A percentile compares a stretch with the other conserved stretches of the same genome.
phyloP scores from a whole-genome alignment of 2,888 invertebrate species.

The Phanerotoma sp. region DNA sequence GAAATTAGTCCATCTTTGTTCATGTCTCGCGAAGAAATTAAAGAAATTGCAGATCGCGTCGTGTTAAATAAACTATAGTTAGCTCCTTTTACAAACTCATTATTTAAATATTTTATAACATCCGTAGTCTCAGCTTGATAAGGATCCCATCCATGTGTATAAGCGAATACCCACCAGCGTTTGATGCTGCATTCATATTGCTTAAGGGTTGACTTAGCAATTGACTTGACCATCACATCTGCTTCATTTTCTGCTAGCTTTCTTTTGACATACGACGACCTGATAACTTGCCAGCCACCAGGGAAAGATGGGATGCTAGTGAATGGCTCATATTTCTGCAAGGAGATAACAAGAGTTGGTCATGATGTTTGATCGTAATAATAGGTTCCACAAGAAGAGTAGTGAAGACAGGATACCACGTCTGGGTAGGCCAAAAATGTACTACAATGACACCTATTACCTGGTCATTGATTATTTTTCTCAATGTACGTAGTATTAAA shows the following conservation, averaged over 20 bases:
- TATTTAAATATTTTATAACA: conserved; percentile 25
- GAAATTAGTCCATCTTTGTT: conserved; percentile 1
- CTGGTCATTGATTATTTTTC: conserved; percentile 14
- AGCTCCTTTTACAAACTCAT: conserved; percentile 18
- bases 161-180: conserved; percentile 30
- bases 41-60: conserved; percentile 23
- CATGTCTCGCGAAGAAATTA: conserved; percentile 18
- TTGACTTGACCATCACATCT: conserved; percentile 29
- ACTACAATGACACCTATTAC: conserved; percentile 22
- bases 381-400: background rate
- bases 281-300: conserved; percentile 21
- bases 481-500: conserved; percentile 18
- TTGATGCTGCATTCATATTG: conserved; percentile 33
- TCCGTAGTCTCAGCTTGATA: background rate
- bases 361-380: background rate
- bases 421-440: conserved; percentile 12
- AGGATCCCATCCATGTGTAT: conserved; percentile 12
- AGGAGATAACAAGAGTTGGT: conserved; percentile 9
- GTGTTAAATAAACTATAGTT: conserved; percentile 27
- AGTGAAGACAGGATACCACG: conserved; percentile 27
- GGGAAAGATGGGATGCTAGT: conserved; percentile 10
- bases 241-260: conserved; percentile 13
- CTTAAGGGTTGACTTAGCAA: conserved; percentile 29
- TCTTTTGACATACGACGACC: conserved; percentile 12
- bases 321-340: conserved; percentile 18